Percentiles rank a stretch among this genome's conserved stretches.
Evolutionary conservation across 2,888 invertebrate species (phyloP).

Genomic region (Mongoloraphidia duomilia): DNA sequence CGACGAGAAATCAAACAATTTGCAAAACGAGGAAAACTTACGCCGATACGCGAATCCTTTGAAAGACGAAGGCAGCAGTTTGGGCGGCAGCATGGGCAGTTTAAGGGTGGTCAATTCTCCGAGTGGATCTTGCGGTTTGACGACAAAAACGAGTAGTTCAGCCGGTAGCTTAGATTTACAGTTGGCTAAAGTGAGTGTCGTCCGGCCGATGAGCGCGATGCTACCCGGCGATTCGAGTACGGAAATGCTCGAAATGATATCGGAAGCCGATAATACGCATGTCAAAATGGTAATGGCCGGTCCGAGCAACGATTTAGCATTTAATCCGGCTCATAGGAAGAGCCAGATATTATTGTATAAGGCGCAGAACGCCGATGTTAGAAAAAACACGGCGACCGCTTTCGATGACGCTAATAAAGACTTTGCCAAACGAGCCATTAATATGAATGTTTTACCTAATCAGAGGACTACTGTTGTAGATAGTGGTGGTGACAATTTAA

Average conservation of each 20-base stretch:
- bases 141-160: constrained; percentile 22
- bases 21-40: constrained; percentile 82
- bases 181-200: constrained; percentile 35
- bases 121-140: constrained; percentile 18
- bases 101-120: constrained; percentile 18
- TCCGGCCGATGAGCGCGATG: constrained; percentile 29
- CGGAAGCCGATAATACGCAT: constrained; percentile 37
- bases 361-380: constrained; percentile 70
- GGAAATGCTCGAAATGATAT: constrained; percentile 48
- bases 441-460: constrained; percentile 29
- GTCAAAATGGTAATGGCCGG: constrained; percentile 23
- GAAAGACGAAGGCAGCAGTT: constrained; percentile 43
- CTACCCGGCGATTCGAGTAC: constrained; percentile 32
- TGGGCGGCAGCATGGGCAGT: constrained; percentile 36
- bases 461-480: constrained; percentile 25
- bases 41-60: constrained; percentile 69
- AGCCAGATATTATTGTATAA: constrained; percentile 62
- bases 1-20: constrained; percentile 80
- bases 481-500: constrained; percentile 7
- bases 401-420: constrained; percentile 50
- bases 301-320: constrained; percentile 27
- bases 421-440: constrained; percentile 61
- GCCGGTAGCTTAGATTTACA: constrained; percentile 26
- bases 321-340: constrained; percentile 35
- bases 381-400: constrained; percentile 63